A percentile compares a stretch with the other conserved stretches of the same genome.
phyloP scores from a whole-genome alignment of 2,888 invertebrate species.

The Tillus elongatus region DNA sequence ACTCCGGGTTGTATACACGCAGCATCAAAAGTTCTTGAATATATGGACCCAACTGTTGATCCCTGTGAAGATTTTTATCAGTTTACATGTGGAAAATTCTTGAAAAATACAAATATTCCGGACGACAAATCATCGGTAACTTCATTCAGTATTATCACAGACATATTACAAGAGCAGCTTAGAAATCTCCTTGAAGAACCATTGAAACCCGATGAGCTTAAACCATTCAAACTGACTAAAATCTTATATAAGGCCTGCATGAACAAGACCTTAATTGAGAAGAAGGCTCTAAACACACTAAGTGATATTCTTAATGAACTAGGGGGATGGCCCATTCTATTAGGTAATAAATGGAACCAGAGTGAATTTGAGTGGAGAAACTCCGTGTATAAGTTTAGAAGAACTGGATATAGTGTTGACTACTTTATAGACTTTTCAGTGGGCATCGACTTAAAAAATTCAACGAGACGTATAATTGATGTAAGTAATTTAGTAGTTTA shows the following conservation, averaged over 20 bases:
- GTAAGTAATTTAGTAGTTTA: conserved; percentile 49
- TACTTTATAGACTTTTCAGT: conserved; percentile 87
- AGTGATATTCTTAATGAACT: conserved; percentile 61
- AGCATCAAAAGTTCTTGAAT: conserved; percentile 62
- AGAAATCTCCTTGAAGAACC: conserved; percentile 58
- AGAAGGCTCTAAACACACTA: conserved; percentile 66
- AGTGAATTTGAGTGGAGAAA: conserved; percentile 69
- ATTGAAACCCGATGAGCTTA: conserved; percentile 50
- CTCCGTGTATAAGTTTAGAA: conserved; percentile 72
- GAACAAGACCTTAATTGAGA: conserved; percentile 76
- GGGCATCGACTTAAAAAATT: conserved; percentile 82
- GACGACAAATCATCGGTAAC: conserved; percentile 75
- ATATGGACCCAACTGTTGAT: conserved; percentile 61
- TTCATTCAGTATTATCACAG: conserved; percentile 66
- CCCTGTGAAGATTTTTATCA: conserved; percentile 79
- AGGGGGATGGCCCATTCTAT: conserved; percentile 91
- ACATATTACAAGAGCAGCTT: conserved; percentile 65
- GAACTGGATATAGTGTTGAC: conserved; percentile 76
- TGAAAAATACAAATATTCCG: conserved; percentile 62
- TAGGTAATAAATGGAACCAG: conserved; percentile 65
- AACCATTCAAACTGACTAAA: conserved; percentile 69
- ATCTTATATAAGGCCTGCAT: conserved; percentile 79
- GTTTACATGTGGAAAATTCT: conserved; percentile 69
- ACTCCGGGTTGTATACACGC: conserved; percentile 72
- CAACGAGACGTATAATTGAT: conserved; percentile 73